A percentile compares a stretch with the other conserved stretches of the same genome.
These are phyloP conservation scores for Lucinisca nassula DNA, from an alignment of 2,888 invertebrate genomes.

Conservation along the genomic window DNA sequence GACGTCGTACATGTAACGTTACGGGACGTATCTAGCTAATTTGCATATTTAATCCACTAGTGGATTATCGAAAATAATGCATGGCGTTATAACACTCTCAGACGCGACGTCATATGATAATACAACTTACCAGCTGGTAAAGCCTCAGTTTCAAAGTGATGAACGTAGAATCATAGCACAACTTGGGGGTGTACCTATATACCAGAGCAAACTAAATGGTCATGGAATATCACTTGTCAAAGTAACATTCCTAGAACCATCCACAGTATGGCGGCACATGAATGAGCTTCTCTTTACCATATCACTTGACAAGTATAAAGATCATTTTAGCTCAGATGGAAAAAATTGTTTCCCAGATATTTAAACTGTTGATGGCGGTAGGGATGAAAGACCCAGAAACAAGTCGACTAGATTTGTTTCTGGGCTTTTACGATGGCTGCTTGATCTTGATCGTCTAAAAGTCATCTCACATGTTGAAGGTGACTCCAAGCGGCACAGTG, in stretches of 20 bases:
- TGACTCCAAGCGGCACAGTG: conserved; percentile 32
- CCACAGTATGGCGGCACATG: conserved; percentile 23
- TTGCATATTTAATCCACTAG: too few species aligned
- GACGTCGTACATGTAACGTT: too few species aligned
- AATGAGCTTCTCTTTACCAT: conserved; percentile 39
- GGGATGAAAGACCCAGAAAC: conserved; percentile 39
- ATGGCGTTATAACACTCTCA: too few species aligned
- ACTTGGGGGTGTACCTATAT: conserved; percentile 20
- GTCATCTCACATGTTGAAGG: conserved; percentile 40
- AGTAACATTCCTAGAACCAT: conserved; percentile 20
- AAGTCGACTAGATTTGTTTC: conserved; percentile 30
- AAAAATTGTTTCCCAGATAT: too few species aligned
- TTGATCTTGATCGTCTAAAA: conserved; percentile 24
- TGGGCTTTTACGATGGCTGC: conserved; percentile 21
- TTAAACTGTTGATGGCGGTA: conserved; percentile 41
- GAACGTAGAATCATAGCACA: conserved; percentile 6
- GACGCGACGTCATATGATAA: too few species aligned
- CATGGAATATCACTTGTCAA: conserved; percentile 37
- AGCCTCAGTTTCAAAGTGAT: neutral
- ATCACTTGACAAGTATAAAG: conserved; percentile 25
- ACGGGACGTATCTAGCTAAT: too few species aligned
- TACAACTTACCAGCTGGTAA: conserved; percentile 37
- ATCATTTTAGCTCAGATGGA: conserved; percentile 24
- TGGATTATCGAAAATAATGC: too few species aligned
- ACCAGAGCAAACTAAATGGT: conserved; percentile 23